Percentiles rank a stretch among this genome's conserved stretches.
Evolutionary conservation across 2,797 vertebrate genomes (phyloP).

Genomic region (Brachymystax lenok): DNA sequence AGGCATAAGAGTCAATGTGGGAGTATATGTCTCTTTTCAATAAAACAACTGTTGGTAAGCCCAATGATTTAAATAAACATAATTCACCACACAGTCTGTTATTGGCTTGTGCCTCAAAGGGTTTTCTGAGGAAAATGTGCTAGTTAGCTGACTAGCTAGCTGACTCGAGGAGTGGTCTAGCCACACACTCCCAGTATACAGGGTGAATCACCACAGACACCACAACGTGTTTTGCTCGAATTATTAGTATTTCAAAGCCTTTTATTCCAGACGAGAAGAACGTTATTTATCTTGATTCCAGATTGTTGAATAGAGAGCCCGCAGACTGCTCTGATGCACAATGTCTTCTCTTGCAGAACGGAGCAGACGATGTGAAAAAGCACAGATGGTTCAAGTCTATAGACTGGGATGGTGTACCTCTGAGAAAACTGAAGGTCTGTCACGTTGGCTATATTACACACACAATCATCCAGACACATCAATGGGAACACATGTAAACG

Average conservation of each 20-base stretch:
- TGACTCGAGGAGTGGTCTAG: neutral
- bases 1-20: neutral
- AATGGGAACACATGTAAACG: neutral
- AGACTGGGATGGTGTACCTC: constrained; percentile 90
- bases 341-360: constrained; percentile 78
- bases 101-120: constrained; percentile 29
- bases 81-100: constrained; percentile 44
- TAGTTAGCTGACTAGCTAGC: neutral
- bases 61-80: constrained; percentile 39
- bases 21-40: neutral
- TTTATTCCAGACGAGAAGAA: neutral
- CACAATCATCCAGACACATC: neutral
- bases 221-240: neutral
- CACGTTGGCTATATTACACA: neutral
- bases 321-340: neutral
- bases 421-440: constrained; percentile 87
- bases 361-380: constrained; percentile 90
- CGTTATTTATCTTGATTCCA: neutral
- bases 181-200: neutral
- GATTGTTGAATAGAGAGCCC: neutral
- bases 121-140: neutral
- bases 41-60: constrained; percentile 32
- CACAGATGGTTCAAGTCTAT: constrained; percentile 91
- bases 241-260: neutral
- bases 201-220: neutral